These are phyloP conservation scores for Lucilia cuprina DNA, from an alignment of 1,140 invertebrate genomes.

Conservation along the genomic window DNA sequence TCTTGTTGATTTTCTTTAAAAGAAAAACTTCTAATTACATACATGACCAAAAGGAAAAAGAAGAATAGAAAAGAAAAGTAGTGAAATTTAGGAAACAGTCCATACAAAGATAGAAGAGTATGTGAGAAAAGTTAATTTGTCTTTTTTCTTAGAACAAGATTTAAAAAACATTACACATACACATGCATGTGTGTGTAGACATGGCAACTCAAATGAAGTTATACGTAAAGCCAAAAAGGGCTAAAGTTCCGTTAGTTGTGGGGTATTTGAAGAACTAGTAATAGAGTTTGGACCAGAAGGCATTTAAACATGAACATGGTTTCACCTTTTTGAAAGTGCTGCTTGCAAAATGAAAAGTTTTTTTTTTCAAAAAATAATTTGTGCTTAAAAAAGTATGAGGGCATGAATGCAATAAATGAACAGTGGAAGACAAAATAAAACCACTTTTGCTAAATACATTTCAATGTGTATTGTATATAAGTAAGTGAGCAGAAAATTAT, in stretches of 20 bases:
- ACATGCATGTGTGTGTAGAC: not conserved
- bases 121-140: slow-evolving; percentile 29
- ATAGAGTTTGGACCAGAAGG: not conserved
- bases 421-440: no score
- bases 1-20: slow-evolving; percentile 22
- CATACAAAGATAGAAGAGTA: not conserved
- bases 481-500: no score
- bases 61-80: not conserved
- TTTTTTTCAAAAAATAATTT: no score
- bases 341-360: no score
- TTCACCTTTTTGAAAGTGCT: not conserved
- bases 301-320: not conserved
- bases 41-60: slow-evolving; percentile 10
- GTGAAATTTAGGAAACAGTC: not conserved
- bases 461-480: no score
- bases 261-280: not conserved
- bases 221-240: not conserved
- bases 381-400: no score
- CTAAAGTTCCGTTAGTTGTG: not conserved
- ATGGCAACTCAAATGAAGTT: not conserved
- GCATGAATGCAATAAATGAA: no score
- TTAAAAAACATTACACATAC: not conserved
- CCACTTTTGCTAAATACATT: no score
- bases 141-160: not conserved
- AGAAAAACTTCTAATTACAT: slow-evolving; percentile 33